Percentiles rank a stretch among this genome's conserved stretches.
Conservation (phyloP, 2,888 invertebrate genomes). For the Callyntrura guangdongensis region DNA sequence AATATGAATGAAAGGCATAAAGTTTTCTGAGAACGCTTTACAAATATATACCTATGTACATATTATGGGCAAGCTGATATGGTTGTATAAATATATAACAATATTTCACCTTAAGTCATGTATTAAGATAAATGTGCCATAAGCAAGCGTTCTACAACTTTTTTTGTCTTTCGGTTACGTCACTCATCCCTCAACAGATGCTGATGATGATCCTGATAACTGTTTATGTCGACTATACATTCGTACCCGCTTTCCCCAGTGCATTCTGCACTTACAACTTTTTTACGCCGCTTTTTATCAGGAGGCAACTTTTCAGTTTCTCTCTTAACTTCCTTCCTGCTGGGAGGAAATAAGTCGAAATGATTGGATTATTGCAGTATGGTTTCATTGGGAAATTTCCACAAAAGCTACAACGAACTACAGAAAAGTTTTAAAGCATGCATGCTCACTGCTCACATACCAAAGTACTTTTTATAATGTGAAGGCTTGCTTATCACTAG, state of each 20-base stretch:
- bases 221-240: background rate
- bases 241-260: background rate
- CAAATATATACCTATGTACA: background rate
- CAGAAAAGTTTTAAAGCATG: constrained; percentile 24
- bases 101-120: constrained; percentile 60
- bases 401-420: background rate
- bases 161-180: constrained; percentile 15
- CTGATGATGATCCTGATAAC: background rate
- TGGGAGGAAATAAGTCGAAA: constrained; percentile 69
- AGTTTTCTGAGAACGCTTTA: background rate
- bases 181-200: constrained; percentile 1
- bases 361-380: constrained; percentile 66
- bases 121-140: constrained; percentile 49
- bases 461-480: constrained; percentile 9
- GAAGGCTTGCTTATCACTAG: background rate
- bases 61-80: background rate
- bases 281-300: background rate
- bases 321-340: background rate
- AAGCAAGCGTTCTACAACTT: constrained; percentile 46
- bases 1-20: background rate
- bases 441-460: background rate
- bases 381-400: constrained; percentile 42
- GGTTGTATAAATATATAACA: background rate
- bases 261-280: constrained; percentile 13
- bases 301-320: background rate